Conservation (phyloP, 2,888 invertebrate species). For the Julus scanicus region DNA sequence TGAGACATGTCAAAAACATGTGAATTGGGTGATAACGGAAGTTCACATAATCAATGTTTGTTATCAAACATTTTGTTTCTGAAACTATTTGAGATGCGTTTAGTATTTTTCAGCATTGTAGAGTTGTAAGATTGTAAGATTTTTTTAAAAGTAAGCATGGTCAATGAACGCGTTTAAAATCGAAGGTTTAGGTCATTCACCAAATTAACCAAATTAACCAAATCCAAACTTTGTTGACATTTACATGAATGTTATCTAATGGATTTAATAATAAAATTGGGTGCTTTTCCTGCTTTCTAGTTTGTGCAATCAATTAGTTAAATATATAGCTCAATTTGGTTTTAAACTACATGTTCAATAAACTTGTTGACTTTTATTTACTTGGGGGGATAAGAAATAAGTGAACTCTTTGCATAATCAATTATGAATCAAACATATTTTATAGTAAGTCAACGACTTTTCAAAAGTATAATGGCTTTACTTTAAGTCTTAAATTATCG, state of each 20-base stretch:
- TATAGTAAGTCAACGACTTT: neutral
- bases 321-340: neutral
- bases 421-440: neutral
- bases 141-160: neutral
- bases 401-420: conserved; percentile 12
- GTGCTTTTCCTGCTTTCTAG: neutral
- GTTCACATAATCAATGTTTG: no score
- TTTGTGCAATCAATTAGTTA: conserved; percentile 1
- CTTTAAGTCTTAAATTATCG: neutral
- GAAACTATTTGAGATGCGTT: no score
- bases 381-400: neutral
- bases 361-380: no score
- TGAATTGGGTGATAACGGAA: no score
- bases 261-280: neutral
- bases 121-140: no score
- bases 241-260: neutral
- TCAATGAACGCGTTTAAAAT: neutral
- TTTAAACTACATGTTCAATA: no score
- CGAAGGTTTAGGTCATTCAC: neutral
- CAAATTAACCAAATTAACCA: neutral
- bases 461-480: no score
- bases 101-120: no score
- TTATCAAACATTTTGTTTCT: no score
- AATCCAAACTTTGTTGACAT: no score
- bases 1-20: no score